Percentiles rank a stretch among this genome's conserved stretches.
Conservation (phyloP, 2,797 vertebrate genomes). For the Myotis planiceps region DNA sequence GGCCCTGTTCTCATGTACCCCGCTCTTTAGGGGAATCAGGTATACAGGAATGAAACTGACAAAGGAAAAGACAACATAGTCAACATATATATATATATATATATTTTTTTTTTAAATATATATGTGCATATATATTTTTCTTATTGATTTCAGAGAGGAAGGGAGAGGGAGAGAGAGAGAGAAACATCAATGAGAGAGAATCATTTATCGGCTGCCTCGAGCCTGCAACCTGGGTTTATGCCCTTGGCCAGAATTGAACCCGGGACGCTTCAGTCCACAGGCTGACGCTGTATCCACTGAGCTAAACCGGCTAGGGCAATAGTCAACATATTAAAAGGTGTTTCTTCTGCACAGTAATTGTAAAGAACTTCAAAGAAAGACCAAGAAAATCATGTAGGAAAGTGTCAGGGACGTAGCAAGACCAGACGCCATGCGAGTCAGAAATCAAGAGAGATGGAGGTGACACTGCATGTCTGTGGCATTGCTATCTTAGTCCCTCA, state of each 20-base stretch:
- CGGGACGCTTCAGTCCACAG: too few species aligned
- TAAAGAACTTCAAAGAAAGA: slow-evolving; percentile 43
- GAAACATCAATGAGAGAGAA: too few species aligned
- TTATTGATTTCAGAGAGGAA: too few species aligned
- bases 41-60: not conserved
- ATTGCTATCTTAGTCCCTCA: slow-evolving; percentile 13
- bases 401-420: not conserved
- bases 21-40: not conserved
- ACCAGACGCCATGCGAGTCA: not conserved
- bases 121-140: too few species aligned
- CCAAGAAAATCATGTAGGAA: slow-evolving; percentile 8
- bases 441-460: slow-evolving; percentile 15
- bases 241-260: too few species aligned
- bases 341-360: not conserved
- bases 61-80: slow-evolving; percentile 25
- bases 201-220: too few species aligned
- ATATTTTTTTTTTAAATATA: too few species aligned
- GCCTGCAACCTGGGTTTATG: too few species aligned
- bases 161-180: too few species aligned
- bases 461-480: not conserved
- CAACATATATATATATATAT: not conserved
- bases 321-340: not conserved
- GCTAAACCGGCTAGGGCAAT: not conserved
- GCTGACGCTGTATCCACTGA: too few species aligned
- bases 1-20: not conserved